Evolutionary conservation across 1,140 invertebrate genomes (phyloP).

Genomic region (Brachionus paranguensis): DNA sequence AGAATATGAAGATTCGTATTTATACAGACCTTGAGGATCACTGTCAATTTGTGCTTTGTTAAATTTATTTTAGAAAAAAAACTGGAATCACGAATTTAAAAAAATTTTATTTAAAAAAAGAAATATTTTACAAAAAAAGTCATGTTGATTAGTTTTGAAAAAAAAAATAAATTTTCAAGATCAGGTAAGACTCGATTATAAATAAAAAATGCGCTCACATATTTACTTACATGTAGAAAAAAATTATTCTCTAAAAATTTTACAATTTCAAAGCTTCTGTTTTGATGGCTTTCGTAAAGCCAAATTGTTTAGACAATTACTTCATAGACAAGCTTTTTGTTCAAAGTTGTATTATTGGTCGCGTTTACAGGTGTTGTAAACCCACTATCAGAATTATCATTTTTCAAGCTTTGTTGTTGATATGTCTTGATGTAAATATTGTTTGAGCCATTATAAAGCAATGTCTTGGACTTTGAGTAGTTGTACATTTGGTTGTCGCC

Average conservation of each 20-base stretch:
- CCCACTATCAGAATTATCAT: conserved; percentile 4
- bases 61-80: background rate
- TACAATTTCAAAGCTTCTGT: background rate
- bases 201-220: background rate
- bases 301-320: conserved; percentile 15
- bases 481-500: background rate
- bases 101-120: background rate
- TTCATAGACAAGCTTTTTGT: conserved; percentile 31
- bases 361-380: conserved; percentile 22
- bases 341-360: background rate
- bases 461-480: background rate
- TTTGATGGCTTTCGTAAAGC: background rate
- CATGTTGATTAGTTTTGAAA: background rate
- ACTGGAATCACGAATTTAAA: background rate
- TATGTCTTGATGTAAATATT: conserved; percentile 18
- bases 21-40: background rate
- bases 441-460: conserved; percentile 4
- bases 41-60: background rate
- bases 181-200: conserved; percentile 29
- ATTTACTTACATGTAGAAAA: conserved; percentile 18
- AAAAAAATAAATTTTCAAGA: background rate
- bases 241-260: background rate
- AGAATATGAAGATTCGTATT: background rate
- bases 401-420: background rate
- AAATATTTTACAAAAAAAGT: background rate